Conservation (phyloP, 2,797 vertebrate species). For the Enteromius viviparus region DNA sequence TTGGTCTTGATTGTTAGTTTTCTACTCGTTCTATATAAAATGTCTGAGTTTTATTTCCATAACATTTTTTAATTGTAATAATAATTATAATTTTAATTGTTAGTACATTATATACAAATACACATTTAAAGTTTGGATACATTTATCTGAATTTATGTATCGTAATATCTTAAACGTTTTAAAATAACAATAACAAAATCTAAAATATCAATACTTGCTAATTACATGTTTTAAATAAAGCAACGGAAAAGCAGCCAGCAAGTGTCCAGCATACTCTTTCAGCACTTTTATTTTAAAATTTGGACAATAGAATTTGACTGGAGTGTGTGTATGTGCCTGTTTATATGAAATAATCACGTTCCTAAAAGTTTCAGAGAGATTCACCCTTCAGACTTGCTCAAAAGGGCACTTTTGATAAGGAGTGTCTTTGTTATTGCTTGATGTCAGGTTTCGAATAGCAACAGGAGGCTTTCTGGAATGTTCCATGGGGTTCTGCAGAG, state of each 20-base stretch:
- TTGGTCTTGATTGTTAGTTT: too few relatives aligned
- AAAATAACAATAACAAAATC: neutral
- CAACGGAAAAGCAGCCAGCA: neutral
- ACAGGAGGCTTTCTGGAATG: slow-evolving; percentile 18
- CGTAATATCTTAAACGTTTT: neutral
- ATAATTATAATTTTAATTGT: neutral
- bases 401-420: slow-evolving; percentile 1
- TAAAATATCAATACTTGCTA: neutral
- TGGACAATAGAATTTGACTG: neutral
- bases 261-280: neutral
- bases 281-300: too few relatives aligned
- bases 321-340: neutral
- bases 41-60: slow-evolving; percentile 7
- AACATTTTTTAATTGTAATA: too few relatives aligned
- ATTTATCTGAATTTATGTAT: neutral
- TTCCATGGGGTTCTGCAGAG: neutral
- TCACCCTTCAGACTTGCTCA: neutral
- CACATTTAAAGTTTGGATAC: neutral
- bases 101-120: neutral
- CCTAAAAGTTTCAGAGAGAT: neutral
- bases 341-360: neutral
- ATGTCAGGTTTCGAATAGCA: neutral
- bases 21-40: neutral
- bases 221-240: neutral
- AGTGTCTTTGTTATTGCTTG: neutral